Conservation (phyloP, 1,140 invertebrate species). For the Ceratoteleas bidentatus region DNA sequence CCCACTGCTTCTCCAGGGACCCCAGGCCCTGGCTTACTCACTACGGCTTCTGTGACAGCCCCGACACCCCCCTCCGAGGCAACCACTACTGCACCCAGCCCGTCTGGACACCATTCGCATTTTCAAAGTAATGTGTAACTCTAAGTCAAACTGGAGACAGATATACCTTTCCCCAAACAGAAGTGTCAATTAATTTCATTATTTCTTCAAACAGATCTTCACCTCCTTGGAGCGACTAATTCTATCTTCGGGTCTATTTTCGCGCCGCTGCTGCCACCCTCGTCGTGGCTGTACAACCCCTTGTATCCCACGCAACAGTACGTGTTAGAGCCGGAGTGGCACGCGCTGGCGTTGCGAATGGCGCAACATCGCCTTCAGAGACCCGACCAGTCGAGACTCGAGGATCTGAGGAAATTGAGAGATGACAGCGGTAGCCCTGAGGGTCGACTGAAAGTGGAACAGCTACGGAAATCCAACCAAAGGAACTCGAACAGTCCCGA, state of each 20-base stretch:
- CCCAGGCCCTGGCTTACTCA: constrained; percentile 76
- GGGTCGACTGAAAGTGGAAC: constrained; percentile 70
- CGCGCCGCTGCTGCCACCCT: constrained; percentile 77
- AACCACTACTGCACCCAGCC: constrained; percentile 72
- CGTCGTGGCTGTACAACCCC: constrained; percentile 78
- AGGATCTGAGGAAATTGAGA: constrained; percentile 75
- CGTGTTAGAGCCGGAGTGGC: constrained; percentile 78
- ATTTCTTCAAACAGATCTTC: constrained; percentile 72
- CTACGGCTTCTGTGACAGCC: constrained; percentile 74
- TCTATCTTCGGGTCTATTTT: constrained; percentile 79
- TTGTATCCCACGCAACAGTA: constrained; percentile 79
- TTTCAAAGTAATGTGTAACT: constrained; percentile 74
- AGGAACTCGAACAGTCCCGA: constrained; percentile 75
- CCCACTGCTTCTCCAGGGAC: constrained; percentile 75
- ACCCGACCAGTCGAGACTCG: constrained; percentile 74
- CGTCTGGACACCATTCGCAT: constrained; percentile 76
- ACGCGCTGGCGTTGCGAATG: constrained; percentile 77
- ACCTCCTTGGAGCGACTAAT: constrained; percentile 76
- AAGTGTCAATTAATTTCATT: not conserved
- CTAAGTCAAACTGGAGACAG: too few species aligned
- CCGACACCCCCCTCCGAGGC: constrained; percentile 75
- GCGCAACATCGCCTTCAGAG: constrained; percentile 78
- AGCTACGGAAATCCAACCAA: constrained; percentile 63
- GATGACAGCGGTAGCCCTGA: constrained; percentile 72
- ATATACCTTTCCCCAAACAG: too few species aligned